Evolutionary conservation across 2,797 vertebrate genomes (phyloP).

Genomic region (Jordanella pulchra): DNA sequence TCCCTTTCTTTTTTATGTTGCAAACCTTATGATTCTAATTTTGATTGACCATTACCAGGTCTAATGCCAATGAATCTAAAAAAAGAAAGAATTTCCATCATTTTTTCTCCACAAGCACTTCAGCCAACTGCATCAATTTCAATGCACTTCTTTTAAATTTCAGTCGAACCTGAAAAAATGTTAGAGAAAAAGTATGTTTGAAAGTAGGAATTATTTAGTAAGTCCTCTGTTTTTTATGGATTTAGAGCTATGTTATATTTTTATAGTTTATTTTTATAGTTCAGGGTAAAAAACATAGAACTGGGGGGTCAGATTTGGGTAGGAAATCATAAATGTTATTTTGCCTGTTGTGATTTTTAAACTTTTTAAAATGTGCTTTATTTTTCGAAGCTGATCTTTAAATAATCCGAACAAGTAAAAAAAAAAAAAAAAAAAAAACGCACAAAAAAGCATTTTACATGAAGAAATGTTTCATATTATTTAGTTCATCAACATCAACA

Average conservation of each 20-base stretch:
- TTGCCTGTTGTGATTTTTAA: not conserved
- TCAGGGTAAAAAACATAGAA: not conserved
- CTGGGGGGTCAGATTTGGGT: not conserved
- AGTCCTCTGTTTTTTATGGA: not conserved
- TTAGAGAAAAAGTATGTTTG: not conserved
- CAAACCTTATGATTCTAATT: not conserved
- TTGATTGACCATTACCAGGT: not conserved
- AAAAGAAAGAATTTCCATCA: not conserved
- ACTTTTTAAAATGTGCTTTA: not conserved
- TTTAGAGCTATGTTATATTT: not conserved
- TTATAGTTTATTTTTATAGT: not conserved
- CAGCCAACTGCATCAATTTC: not conserved
- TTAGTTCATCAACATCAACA: not conserved
- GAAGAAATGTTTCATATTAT: not conserved
- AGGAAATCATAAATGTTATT: no score
- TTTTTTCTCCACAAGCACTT: not conserved
- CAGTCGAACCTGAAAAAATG: not conserved
- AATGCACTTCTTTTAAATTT: not conserved
- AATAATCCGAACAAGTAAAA: not conserved
- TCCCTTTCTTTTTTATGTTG: conserved; percentile 12
- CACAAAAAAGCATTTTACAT: not conserved
- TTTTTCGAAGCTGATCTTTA: no score
- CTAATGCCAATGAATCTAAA: not conserved
- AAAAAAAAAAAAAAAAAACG: not conserved
- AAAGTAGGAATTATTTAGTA: not conserved